These are phyloP conservation scores for Erpobdella octoculata DNA, from an alignment of 2,888 invertebrate species.

Conservation along the genomic window DNA sequence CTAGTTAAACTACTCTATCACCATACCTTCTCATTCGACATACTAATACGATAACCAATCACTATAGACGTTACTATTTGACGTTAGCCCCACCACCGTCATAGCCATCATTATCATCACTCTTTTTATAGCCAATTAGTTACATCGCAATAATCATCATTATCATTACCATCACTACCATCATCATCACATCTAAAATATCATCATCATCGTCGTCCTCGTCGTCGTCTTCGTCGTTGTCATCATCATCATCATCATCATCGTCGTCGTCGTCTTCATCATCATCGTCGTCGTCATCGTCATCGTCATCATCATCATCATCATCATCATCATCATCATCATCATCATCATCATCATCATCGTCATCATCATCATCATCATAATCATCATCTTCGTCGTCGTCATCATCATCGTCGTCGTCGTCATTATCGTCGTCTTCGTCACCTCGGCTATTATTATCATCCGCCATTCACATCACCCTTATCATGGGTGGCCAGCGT, in stretches of 20 bases:
- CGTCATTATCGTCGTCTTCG: background rate
- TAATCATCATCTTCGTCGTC: background rate
- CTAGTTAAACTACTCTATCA: too few species aligned
- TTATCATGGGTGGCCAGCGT: too few species aligned
- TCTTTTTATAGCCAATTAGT: too few species aligned
- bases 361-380: background rate
- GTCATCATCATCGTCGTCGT: background rate
- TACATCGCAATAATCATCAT: too few species aligned
- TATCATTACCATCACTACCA: background rate
- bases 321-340: background rate
- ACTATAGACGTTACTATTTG: too few species aligned
- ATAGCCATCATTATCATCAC: too few species aligned
- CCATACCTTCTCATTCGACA: too few species aligned
- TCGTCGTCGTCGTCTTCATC: conserved; percentile 7
- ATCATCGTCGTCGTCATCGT: background rate
- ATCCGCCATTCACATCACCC: too few species aligned
- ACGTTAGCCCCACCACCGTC: too few species aligned
- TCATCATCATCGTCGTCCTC: background rate
- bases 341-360: conserved; percentile 6
- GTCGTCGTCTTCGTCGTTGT: conserved; percentile 5
- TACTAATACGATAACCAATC: too few species aligned
- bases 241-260: conserved; percentile 10
- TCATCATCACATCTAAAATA: background rate
- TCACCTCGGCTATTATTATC: background rate
- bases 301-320: conserved; percentile 3